Conservation (phyloP, 2,888 invertebrate species). For the Dicroscelio sp. region DNA sequence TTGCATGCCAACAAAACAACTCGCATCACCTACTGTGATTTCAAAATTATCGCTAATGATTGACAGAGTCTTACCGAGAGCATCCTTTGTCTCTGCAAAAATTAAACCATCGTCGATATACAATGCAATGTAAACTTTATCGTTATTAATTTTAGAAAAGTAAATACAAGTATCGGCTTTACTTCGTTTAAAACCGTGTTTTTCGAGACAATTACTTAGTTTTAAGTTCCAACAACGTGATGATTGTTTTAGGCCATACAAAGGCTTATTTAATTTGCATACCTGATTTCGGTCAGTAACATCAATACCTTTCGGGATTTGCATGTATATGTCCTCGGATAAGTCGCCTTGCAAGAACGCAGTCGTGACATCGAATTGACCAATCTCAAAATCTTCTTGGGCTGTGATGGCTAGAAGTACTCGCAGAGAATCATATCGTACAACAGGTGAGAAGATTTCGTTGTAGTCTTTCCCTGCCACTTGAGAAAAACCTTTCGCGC, state of each 20-base stretch:
- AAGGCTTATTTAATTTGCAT: conserved; percentile 83
- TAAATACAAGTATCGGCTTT: conserved; percentile 79
- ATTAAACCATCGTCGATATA: conserved; percentile 51
- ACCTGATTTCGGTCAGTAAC: conserved; percentile 55
- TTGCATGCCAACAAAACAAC: conserved; percentile 73
- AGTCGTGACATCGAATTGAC: conserved; percentile 78
- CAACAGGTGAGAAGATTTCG: conserved; percentile 69
- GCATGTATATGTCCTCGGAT: conserved; percentile 62
- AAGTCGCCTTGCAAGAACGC: conserved; percentile 79
- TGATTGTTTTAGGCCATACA: conserved; percentile 90
- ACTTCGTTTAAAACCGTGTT: conserved; percentile 81
- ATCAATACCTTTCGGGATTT: conserved; percentile 30
- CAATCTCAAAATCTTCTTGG: conserved; percentile 63
- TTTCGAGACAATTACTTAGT: too few species aligned
- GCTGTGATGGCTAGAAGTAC: conserved; percentile 71
- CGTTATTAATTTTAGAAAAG: conserved; percentile 19
- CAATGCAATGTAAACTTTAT: conserved; percentile 35
- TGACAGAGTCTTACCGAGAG: neutral
- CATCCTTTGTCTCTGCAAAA: neutral
- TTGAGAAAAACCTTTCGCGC: conserved; percentile 75
- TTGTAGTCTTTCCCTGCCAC: conserved; percentile 59
- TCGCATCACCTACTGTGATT: conserved; percentile 52
- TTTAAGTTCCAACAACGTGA: conserved; percentile 88
- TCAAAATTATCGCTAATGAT: conserved; percentile 19
- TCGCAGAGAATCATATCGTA: conserved; percentile 59